phyloP scores from a whole-genome alignment of 2,797 vertebrate genomes.

The Microctenopoma steveboyesi region DNA sequence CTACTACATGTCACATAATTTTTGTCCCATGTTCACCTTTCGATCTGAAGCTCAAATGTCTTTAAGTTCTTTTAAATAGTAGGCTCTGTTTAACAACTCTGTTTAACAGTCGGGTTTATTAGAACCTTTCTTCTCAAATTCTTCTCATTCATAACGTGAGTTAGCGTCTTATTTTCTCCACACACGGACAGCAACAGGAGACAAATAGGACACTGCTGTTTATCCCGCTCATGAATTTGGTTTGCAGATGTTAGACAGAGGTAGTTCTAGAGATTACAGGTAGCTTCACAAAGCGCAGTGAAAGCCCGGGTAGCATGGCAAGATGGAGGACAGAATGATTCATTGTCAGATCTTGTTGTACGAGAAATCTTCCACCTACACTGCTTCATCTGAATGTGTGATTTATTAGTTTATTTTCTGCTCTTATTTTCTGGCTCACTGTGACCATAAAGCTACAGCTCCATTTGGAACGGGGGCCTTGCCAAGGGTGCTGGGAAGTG shows the following conservation, averaged over 20 bases:
- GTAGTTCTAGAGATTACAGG: constrained; percentile 47
- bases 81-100: too few relatives aligned
- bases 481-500: constrained; percentile 39
- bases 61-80: too few relatives aligned
- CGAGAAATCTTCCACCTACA: constrained; percentile 71
- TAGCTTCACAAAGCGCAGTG: constrained; percentile 42
- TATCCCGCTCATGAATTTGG: background rate
- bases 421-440: constrained; percentile 53
- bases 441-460: constrained; percentile 49
- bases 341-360: constrained; percentile 54
- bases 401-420: constrained; percentile 69
- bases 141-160: too few relatives aligned
- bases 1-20: too few relatives aligned
- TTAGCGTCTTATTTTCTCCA: too few relatives aligned
- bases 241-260: constrained; percentile 42
- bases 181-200: too few relatives aligned
- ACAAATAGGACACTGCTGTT: too few relatives aligned
- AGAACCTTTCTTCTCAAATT: background rate
- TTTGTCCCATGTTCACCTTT: too few relatives aligned
- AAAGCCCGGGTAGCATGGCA: constrained; percentile 55
- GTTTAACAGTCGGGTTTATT: too few relatives aligned
- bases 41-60: too few relatives aligned
- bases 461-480: constrained; percentile 44
- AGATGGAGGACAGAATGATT: constrained; percentile 62
- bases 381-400: constrained; percentile 64